Evolutionary conservation across 2,113 vertebrate species (phyloP).

Genomic region (Saguinus imperator): DNA sequence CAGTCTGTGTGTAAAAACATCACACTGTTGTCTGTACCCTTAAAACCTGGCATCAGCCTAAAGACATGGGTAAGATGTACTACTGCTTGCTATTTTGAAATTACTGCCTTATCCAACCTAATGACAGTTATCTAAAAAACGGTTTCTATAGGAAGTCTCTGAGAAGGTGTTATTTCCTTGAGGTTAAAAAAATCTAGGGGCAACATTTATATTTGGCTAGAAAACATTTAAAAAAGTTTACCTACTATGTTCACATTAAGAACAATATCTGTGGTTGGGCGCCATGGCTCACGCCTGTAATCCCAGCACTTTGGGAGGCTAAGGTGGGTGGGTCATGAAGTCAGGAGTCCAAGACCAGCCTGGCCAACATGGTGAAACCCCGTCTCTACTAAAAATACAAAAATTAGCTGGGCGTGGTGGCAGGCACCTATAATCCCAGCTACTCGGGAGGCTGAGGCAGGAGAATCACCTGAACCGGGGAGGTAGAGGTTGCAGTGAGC

Average conservation of each 20-base stretch:
- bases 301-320: too few relatives aligned
- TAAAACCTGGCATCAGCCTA: conserved; percentile 95
- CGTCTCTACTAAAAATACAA: too few relatives aligned
- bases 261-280: too few relatives aligned
- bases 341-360: too few relatives aligned
- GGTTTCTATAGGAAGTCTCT: conserved; percentile 98
- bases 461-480: too few relatives aligned
- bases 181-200: conserved; percentile 89
- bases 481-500: too few relatives aligned
- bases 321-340: too few relatives aligned
- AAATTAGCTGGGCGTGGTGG: too few relatives aligned
- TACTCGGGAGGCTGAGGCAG: too few relatives aligned
- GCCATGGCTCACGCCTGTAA: too few relatives aligned
- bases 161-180: conserved; percentile 88
- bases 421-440: accelerated
- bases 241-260: conserved; percentile 93
- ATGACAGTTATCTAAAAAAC: conserved; percentile 90
- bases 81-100: conserved; percentile 89
- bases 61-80: conserved; percentile 90
- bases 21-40: conserved; percentile 90
- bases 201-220: conserved; percentile 67
- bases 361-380: too few relatives aligned
- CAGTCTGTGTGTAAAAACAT: conserved; percentile 84
- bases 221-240: conserved; percentile 81
- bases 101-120: conserved; percentile 89